Evolutionary conservation across 2,888 invertebrate genomes (phyloP), one percentile per base, ranked within the genome.

Genomic region (Drepana falcataria): DNA sequence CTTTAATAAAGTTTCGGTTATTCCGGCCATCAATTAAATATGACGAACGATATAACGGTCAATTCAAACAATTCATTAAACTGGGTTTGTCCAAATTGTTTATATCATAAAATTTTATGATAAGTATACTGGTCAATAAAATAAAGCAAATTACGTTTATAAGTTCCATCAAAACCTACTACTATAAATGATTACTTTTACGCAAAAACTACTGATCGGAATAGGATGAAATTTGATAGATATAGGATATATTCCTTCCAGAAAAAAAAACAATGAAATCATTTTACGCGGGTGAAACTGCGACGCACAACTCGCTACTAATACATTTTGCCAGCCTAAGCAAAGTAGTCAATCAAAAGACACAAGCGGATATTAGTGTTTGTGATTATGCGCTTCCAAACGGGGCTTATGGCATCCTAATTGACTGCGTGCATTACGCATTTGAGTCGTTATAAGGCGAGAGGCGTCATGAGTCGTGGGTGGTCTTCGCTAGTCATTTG

Each of bases 381-480:
- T 9, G 9, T 44, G 2, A 9, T 44, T 44, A 44, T 44, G 44
- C 44, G 1, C 9, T 2, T 44, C 9, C 6, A 44, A 44, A 44
- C 44, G 9, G 44, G 4, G 40, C 37, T 40, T 40, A 44, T 44
- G 9, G 9, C 9, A 37, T 44, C 9, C 44, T 9, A 44, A 44
- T 44, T 6, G 44, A 44, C 44, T 9, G 44, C 44, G 44, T 4
- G 9, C 2, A 9, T 9, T 9, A 44, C 9, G 6, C 6, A 6
- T 44, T 44, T 9, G 44, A 44, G 9, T 44, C 44, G 9, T 44
- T 44, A 44, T 44, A 9, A 9, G 44, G 44, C 9, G 55, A 48
- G 56, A 51, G 57, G 59, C 59, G 55, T 61, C 53, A 59, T 59
- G 58, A 63, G 55, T 62, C 59, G 70, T 73, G 76, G 75, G 75